Evolutionary conservation across 1,140 invertebrate species (phyloP), one percentile per base, ranked within the genome.

Genomic region (Mycetomoellerius zeteki): DNA sequence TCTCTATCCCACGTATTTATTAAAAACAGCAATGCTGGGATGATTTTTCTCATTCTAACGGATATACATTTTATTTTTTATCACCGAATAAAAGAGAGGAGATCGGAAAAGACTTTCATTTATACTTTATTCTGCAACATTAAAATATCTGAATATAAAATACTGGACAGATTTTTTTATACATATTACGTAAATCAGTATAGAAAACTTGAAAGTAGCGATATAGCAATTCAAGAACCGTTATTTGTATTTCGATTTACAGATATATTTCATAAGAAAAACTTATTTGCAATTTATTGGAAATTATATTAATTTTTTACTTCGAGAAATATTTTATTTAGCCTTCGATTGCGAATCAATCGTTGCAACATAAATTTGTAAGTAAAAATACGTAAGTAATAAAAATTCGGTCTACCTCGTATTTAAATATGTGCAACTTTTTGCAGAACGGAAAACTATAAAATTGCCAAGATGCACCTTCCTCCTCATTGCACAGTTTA

Each of bases 91-190:
- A 56, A 81, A 81, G 30, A 8, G 10, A 47, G 37, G 37, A 58
- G 69, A 14, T 54, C 6, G 24, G 12, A 73, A 33, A 60, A 47
- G n/a, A 60, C 19, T 75, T 87, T 87, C 62, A 73, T 87, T 80
- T 85, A 56, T 78, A 73, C 86, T 90, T 90, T 87, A 90, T 89
- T 90, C 72, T 76, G 67, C 30, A 90, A 90, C 88, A 82, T 62
- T 56, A 56, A 87, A 86, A 81, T 67, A 67, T 90, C 77, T 86
- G 86, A 82, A 78, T 86, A 89, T 86, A 90, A 89, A 89, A 84
- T 43, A 78, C 77, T 87, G 33, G 58, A 84, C 24, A 65, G 77
- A 90, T 90, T 87, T 43, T 37, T 43, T 43, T 90, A 90, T 84
- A 90, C 78, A 37, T 84, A 86, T 89, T 65, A 73, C 30, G 27